Evolutionary conservation across 2,888 invertebrate genomes (phyloP).

Genomic region (Hypomecis atomaria): DNA sequence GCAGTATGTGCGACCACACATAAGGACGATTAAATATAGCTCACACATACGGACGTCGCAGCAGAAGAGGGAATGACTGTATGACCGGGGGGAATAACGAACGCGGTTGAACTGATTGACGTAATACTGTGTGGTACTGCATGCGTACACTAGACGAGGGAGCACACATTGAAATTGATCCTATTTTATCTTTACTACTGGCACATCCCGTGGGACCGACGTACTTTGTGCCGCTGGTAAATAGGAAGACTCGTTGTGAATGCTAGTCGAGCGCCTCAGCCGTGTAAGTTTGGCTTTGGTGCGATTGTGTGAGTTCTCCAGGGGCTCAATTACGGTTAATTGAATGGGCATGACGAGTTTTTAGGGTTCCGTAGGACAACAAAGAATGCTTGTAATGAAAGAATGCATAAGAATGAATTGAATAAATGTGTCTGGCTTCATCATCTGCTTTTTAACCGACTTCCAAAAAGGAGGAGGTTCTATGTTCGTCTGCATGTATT

Average conservation of each 20-base stretch:
- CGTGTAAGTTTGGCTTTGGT: slow-evolving; percentile 53
- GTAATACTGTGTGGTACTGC: slow-evolving; percentile 68
- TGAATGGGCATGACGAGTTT: slow-evolving; percentile 48
- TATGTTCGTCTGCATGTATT: too few species aligned
- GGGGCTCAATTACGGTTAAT: slow-evolving; percentile 62
- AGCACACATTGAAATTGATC: slow-evolving; percentile 69
- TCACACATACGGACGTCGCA: slow-evolving; percentile 60
- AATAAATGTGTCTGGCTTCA: too few species aligned
- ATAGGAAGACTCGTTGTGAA: slow-evolving; percentile 73
- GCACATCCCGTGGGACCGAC: slow-evolving; percentile 79
- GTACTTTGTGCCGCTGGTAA: slow-evolving; percentile 66
- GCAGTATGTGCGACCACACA: slow-evolving; percentile 72
- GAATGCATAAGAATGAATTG: too few species aligned
- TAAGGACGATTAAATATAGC: slow-evolving; percentile 78
- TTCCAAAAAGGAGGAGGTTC: too few species aligned
- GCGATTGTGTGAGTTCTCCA: slow-evolving; percentile 58
- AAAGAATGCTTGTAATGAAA: too few species aligned
- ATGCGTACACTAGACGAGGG: slow-evolving; percentile 60
- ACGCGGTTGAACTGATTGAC: slow-evolving; percentile 75
- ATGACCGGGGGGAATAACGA: slow-evolving; percentile 72
- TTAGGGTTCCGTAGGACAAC: background rate
- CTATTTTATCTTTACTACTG: slow-evolving; percentile 78
- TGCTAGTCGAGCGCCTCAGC: slow-evolving; percentile 62
- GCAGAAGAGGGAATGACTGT: slow-evolving; percentile 64
- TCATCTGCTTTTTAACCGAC: background rate